Base-by-base conservation (phyloP, 2,888 invertebrate genomes). In the Rambutsinella grinnellia region DNA sequence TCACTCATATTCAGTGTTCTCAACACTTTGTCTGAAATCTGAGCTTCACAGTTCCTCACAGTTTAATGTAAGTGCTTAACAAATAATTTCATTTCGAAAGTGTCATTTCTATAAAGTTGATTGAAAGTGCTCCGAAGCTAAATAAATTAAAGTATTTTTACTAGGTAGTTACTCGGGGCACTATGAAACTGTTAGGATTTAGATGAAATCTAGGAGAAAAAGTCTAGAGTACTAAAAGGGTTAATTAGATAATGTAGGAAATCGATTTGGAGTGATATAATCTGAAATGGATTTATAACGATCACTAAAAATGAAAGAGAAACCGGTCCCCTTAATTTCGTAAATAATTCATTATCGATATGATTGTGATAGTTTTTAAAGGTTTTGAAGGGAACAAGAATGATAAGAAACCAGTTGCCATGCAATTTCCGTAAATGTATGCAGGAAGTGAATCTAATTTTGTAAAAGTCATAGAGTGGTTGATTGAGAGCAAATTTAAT, bases 11-110 rank as follows among this genome's bases (percentile, higher is more conserved):
- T n/a, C 19, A 10, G 49, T 47, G 47, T 28, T 61, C 36, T 61
- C 36, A 36, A 74, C 15, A 46, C 23, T n/a, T 62, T 62, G 28
- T 54, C 75, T 47, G 68, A 24, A 36, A 8, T 13, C 36, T 24
- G 36, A 28, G 15, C n/a, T 49, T 49, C 3, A 5, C n/a, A 13
- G 15, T 49, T 49, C 49, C 3, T 49, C n/a, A 53, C 21, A 53
- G 56, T 56, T 44, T 24, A n/a, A n/a, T 54, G 66, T 67, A 67
- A 67, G 66, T 67, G 66, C 15, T 63, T 5, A 19, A 19, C 17
- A 5, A 17, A 10, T 13, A 17, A 49, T 49, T 19, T 17, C 3
- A 49, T 49, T 49, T 5, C n/a, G n/a, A 49, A n/a, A 15, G 19
- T 49, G 15, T 49, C n/a, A 5, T 36, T 8, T 8, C 36, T 36